Evolutionary conservation across 2,797 vertebrate species (phyloP).

Genomic region (Phataginus tricuspis): DNA sequence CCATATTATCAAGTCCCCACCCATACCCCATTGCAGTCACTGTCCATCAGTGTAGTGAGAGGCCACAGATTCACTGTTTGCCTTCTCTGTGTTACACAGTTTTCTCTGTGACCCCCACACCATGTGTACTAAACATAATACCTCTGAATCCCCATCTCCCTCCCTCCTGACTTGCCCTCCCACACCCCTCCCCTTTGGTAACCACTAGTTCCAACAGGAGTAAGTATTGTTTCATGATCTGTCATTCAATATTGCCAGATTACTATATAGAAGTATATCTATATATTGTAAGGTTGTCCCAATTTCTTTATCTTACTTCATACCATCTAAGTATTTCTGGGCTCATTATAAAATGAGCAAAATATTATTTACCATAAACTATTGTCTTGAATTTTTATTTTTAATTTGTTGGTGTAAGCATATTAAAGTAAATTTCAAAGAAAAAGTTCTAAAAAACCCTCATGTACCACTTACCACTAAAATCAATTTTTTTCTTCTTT

Average conservation of each 20-base stretch:
- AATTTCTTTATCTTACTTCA: constrained; percentile 15
- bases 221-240: not conserved
- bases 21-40: too few species aligned
- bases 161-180: too few species aligned
- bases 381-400: not conserved
- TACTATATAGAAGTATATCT: not conserved
- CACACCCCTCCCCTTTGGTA: too few species aligned
- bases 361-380: not conserved
- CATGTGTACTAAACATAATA: too few species aligned
- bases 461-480: not conserved
- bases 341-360: constrained; percentile 21
- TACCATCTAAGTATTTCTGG: not conserved
- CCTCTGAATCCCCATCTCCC: too few species aligned
- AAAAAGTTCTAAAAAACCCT: not conserved
- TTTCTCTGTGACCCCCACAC: too few species aligned
- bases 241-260: not conserved
- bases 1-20: too few species aligned
- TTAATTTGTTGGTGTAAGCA: not conserved
- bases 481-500: not conserved
- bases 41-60: too few species aligned
- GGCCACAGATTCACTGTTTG: too few species aligned
- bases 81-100: too few species aligned
- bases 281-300: not conserved
- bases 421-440: constrained; percentile 41
- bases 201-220: not conserved